phyloP scores from a whole-genome alignment of 2,113 vertebrate genomes.

The Sakesphorus luctuosus region DNA sequence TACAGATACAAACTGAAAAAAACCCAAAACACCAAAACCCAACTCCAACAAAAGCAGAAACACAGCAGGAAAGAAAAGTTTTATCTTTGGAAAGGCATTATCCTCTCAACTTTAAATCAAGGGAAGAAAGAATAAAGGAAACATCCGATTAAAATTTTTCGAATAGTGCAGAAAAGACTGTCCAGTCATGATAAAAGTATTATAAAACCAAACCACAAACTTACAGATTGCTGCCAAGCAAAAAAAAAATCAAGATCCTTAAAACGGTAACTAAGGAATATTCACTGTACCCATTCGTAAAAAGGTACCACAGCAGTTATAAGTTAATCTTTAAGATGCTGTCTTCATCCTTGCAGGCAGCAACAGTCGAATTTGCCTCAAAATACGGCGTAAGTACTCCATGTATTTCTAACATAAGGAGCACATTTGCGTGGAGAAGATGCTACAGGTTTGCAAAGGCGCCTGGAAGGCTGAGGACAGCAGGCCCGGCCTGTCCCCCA shows the following conservation, averaged over 20 bases:
- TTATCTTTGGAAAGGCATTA: background rate
- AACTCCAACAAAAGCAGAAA: background rate
- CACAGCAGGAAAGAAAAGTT: background rate
- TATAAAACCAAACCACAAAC: background rate
- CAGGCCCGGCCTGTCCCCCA: background rate
- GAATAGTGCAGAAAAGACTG: background rate
- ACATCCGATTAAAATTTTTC: background rate
- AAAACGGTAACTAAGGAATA: background rate
- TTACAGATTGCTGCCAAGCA: background rate
- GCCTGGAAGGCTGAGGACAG: background rate
- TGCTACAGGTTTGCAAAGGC: rapidly evolving
- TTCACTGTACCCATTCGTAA: too few species aligned
- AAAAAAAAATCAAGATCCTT: background rate
- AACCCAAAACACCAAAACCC: rapidly evolving
- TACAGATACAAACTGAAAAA: background rate
- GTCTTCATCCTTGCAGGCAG: background rate
- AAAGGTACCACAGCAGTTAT: background rate
- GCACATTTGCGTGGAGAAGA: background rate
- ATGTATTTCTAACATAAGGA: background rate
- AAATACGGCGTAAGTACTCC: background rate
- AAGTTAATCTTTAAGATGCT: background rate
- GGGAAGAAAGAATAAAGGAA: background rate
- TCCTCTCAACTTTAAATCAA: background rate
- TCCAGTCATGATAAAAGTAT: background rate
- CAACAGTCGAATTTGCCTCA: background rate